phyloP scores from a whole-genome alignment of 2,888 invertebrate species.

The Syritta pipiens region DNA sequence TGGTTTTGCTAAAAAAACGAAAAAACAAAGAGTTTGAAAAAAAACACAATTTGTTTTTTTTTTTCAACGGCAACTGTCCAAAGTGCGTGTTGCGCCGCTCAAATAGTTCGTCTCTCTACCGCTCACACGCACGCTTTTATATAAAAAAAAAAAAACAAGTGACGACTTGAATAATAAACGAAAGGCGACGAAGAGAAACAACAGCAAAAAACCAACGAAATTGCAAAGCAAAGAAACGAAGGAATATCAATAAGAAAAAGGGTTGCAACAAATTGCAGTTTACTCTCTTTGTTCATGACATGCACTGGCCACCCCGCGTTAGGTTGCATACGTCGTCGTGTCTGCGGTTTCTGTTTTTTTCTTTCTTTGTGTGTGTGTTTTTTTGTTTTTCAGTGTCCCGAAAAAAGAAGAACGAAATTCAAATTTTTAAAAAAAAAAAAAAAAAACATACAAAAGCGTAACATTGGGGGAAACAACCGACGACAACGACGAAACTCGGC shows the following conservation, averaged over 20 bases:
- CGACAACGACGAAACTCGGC: background rate
- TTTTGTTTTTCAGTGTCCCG: constrained; percentile 17
- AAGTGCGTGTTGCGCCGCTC: constrained; percentile 57
- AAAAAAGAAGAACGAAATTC: constrained; percentile 4
- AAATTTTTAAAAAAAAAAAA: constrained; percentile 32
- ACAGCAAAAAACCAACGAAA: background rate
- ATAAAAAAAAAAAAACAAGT: constrained; percentile 37
- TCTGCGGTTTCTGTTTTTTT: constrained; percentile 48
- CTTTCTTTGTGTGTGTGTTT: constrained; percentile 4
- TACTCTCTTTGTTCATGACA: constrained; percentile 43
- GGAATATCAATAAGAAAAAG: constrained; percentile 40
- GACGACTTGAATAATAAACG: constrained; percentile 41
- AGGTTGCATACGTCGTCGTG: constrained; percentile 9
- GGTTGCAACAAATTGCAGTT: constrained; percentile 67
- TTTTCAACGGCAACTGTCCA: constrained; percentile 54
- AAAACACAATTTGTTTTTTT: too few species aligned
- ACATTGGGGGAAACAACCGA: background rate
- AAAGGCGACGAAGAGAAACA: constrained; percentile 8
- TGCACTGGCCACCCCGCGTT: constrained; percentile 30
- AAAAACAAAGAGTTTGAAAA: too few species aligned
- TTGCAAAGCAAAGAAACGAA: constrained; percentile 7
- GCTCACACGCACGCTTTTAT: background rate
- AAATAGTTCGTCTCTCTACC: constrained; percentile 14
- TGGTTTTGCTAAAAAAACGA: constrained; percentile 49
- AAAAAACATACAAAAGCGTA: too few species aligned